phyloP scores from a whole-genome alignment of 2,113 vertebrate genomes.

The Paradisaea rubra region DNA sequence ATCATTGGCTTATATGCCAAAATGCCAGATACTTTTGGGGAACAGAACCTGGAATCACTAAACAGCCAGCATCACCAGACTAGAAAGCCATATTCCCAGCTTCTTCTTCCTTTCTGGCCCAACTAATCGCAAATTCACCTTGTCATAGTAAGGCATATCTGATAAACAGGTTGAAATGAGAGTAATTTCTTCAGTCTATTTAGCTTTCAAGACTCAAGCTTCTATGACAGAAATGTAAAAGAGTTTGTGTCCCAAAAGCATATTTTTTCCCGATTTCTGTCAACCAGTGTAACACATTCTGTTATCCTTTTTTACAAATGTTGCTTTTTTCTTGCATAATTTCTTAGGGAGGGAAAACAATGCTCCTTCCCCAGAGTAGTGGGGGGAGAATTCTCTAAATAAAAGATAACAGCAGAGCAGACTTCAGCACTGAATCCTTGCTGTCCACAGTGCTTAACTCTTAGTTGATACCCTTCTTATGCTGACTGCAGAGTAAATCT shows the following conservation, averaged over 20 bases:
- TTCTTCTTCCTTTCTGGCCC: neutral
- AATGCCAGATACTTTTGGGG: neutral
- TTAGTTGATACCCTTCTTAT: neutral
- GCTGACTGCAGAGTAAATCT: neutral
- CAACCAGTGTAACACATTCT: neutral
- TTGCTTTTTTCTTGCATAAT: neutral
- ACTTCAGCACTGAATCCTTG: neutral
- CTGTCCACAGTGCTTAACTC: neutral
- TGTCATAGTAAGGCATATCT: neutral
- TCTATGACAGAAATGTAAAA: neutral
- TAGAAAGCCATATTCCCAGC: neutral
- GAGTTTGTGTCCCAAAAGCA: neutral
- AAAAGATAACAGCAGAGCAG: neutral
- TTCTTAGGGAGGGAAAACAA: neutral
- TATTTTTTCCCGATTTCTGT: neutral
- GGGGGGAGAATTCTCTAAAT: neutral
- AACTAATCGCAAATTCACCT: neutral
- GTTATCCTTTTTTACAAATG: neutral
- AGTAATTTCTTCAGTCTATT: neutral
- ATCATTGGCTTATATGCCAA: neutral
- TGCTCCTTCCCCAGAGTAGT: neutral
- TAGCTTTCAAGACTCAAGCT: neutral
- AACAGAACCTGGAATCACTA: neutral
- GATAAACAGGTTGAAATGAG: neutral
- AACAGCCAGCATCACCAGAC: neutral